Base-by-base conservation (phyloP, 2,888 invertebrate genomes). In the Orthosia gothica region DNA sequence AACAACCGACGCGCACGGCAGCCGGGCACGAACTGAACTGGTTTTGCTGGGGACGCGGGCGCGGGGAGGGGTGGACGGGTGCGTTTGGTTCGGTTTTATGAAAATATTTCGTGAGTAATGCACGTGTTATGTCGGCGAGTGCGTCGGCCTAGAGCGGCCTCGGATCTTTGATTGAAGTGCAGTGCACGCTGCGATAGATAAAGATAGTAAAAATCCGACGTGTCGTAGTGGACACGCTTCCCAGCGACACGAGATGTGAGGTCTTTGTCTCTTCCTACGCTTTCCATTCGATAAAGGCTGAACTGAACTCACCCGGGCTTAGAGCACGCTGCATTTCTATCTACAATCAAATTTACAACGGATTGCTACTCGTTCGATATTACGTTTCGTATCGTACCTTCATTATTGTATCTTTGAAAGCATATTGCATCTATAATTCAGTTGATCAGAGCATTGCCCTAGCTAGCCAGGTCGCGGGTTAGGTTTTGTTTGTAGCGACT, bases 41-140 rank as follows among this genome's bases (percentile, higher is more conserved):
- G 96, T 96, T 96, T 95, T 91, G 91, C 91, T 89, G 91, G 90
- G 91, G 84, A 87, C 84, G 89, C 86, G 92, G 90, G 89, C 89
- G 91, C 89, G 88, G 91, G 92, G 92, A 79, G 88, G 83, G 87
- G 79, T 85, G 89, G 92, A 90, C 94, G 95, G 95, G 95, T 95
- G 94, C 94, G 96, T 94, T 95, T 92, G 93, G 94, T 93, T 95
- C 93, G 95, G 93, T 94, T 96, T 96, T 96, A 96, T 96, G 96
- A 96, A 96, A 96, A 96, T 96, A 96, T 96, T 96, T 96, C 93
- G 96, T 96, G 96, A 96, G 96, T 96, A 96, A 96, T 96, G 95
- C 96, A 96, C 96, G 96, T 96, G 96, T 95, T 95, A 95, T 96
- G 95, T 93, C 90, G 90, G 88, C 85, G 94, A 95, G 95, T 94